phyloP scores from a whole-genome alignment of 2,113 vertebrate species.

The Chrysemys picta region DNA sequence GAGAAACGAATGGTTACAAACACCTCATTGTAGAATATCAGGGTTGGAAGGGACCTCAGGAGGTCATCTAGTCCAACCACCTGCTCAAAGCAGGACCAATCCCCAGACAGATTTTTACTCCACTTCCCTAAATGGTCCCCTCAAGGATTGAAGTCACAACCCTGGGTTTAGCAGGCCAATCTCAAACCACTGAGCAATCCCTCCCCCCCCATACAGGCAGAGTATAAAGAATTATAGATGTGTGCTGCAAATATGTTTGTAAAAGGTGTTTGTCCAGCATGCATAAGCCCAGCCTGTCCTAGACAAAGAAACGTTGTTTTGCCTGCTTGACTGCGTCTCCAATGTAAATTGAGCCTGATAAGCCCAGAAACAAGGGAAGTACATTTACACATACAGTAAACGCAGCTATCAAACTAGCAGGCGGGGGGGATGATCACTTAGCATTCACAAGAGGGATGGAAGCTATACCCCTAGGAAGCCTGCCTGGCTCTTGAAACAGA shows the following conservation, averaged over 20 bases:
- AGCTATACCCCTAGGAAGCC: background rate
- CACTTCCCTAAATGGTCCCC: too few species aligned
- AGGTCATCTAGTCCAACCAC: too few species aligned
- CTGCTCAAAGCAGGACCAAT: too few species aligned
- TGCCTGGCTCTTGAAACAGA: background rate
- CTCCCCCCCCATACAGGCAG: background rate
- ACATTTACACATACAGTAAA: too few species aligned
- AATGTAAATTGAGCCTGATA: background rate
- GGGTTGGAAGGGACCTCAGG: too few species aligned
- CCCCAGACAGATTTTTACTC: too few species aligned
- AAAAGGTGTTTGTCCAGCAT: background rate
- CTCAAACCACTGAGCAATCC: too few species aligned
- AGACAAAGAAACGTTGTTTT: background rate
- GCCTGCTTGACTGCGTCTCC: background rate
- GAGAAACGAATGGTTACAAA: conserved; percentile 13
- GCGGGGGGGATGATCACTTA: background rate
- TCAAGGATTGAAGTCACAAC: too few species aligned
- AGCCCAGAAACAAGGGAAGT: background rate
- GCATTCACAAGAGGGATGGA: background rate
- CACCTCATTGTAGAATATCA: background rate
- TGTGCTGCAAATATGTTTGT: background rate
- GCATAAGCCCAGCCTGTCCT: background rate
- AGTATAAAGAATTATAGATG: background rate
- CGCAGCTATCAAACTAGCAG: too few species aligned
- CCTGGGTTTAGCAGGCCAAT: too few species aligned